Conservation (phyloP, 2,888 invertebrate genomes). For the Trachelus tabidus region DNA sequence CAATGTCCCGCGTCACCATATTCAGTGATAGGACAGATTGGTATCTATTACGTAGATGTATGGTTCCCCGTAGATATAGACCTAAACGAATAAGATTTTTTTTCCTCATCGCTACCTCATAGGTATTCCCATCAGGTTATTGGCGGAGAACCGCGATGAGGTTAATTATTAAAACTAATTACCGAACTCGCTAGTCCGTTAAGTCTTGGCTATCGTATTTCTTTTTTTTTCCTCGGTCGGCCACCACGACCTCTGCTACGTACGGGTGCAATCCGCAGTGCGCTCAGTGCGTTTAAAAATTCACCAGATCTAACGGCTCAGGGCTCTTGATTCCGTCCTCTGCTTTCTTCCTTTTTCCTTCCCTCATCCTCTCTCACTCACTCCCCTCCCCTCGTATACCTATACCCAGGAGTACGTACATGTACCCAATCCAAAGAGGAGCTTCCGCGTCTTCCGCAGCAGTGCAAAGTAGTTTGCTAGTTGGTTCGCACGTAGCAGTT, state of each 20-base stretch:
- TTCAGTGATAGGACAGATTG: not conserved
- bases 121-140: not conserved
- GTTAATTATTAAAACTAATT: not conserved
- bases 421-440: not conserved
- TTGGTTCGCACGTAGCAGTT: not conserved
- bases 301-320: not conserved
- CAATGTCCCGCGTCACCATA: not conserved
- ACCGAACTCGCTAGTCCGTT: not conserved
- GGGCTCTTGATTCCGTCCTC: not conserved
- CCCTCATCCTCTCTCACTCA: not conserved
- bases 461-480: not conserved
- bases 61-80: not conserved
- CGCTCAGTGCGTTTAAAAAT: not conserved
- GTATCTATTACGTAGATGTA: not conserved
- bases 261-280: not conserved
- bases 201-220: not conserved
- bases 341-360: not conserved
- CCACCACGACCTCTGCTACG: not conserved
- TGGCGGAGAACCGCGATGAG: not conserved
- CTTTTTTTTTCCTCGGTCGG: not conserved
- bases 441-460: not conserved
- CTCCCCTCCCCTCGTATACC: not conserved
- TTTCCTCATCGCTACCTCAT: not conserved
- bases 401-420: not conserved
- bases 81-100: not conserved